Percentiles rank a stretch among this genome's conserved stretches.
Conservation (phyloP, 1,140 invertebrate genomes). For the Brachionus angularis region DNA sequence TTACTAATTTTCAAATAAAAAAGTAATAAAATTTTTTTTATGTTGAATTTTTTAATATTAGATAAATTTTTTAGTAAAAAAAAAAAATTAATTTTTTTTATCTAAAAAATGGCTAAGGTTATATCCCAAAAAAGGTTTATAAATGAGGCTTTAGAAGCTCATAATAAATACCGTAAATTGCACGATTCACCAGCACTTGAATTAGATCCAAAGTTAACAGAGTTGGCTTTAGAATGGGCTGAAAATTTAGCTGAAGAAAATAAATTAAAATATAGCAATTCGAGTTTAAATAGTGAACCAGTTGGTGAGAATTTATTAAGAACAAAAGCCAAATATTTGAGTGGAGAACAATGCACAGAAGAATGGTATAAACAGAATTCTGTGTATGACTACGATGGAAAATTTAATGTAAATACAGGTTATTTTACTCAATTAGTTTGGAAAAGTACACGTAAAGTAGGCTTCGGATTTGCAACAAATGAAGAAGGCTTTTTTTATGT, state of each 20-base stretch:
- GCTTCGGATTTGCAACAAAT: constrained; percentile 24
- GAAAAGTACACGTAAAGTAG: constrained; percentile 25
- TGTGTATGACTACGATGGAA: constrained; percentile 60
- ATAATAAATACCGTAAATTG: constrained; percentile 71
- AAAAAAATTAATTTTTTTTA: background rate
- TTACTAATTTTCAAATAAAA: no score
- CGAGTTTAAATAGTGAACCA: constrained; percentile 1
- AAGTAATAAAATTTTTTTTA: background rate
- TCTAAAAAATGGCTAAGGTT: constrained; percentile 14
- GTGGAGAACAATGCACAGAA: background rate
- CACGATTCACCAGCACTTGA: constrained; percentile 67
- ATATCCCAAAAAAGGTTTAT: constrained; percentile 52
- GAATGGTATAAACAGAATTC: constrained; percentile 46
- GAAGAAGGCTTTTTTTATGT: constrained; percentile 28
- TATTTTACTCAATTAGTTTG: constrained; percentile 44
- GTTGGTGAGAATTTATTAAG: constrained; percentile 35
- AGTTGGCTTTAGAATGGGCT: constrained; percentile 73
- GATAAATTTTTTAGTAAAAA: background rate
- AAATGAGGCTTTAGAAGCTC: constrained; percentile 63
- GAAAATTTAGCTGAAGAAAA: constrained; percentile 66
- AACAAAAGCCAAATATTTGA: background rate
- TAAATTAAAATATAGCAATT: constrained; percentile 66
- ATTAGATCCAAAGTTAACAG: constrained; percentile 67
- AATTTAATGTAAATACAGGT: constrained; percentile 12
- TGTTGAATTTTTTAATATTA: constrained; percentile 18